Conservation (phyloP, 1,140 invertebrate species). For the Carposina sasakii region DNA sequence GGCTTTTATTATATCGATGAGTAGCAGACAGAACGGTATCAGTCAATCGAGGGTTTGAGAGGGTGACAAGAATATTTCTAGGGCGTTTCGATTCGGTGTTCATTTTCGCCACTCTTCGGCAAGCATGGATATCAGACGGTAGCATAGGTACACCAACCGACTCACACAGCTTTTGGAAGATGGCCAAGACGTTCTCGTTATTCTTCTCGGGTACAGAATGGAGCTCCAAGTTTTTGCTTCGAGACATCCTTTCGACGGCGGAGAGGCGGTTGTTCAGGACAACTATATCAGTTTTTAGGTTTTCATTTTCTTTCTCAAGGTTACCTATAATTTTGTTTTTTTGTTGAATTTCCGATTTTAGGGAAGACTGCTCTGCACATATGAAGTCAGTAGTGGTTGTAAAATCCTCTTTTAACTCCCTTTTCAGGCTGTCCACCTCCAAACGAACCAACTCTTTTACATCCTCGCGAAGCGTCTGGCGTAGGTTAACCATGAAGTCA, state of each 20-base stretch:
- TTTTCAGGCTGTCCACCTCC: too few species aligned
- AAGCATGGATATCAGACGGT: background rate
- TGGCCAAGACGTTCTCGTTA: background rate
- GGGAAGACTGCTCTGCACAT: background rate
- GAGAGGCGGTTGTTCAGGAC: background rate
- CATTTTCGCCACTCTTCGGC: constrained; percentile 7
- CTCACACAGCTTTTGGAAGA: constrained; percentile 2
- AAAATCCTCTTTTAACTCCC: background rate
- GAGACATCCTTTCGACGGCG: background rate
- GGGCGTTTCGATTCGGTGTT: too few species aligned
- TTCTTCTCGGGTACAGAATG: constrained; percentile 3
- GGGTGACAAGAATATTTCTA: constrained; percentile 8
- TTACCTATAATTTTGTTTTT: background rate
- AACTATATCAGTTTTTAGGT: background rate
- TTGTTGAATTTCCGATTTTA: background rate
- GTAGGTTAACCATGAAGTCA: too few species aligned
- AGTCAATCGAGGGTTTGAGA: too few species aligned
- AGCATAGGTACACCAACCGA: background rate
- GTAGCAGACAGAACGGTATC: too few species aligned
- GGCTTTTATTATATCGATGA: too few species aligned
- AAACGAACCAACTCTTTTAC: too few species aligned
- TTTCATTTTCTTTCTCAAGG: background rate
- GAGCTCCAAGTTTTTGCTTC: constrained; percentile 1
- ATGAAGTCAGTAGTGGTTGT: background rate
- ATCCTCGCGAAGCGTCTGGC: too few species aligned